These are phyloP conservation scores for Pseudochromis fuscus DNA, from an alignment of 2,797 vertebrate species.

Conservation along the genomic window DNA sequence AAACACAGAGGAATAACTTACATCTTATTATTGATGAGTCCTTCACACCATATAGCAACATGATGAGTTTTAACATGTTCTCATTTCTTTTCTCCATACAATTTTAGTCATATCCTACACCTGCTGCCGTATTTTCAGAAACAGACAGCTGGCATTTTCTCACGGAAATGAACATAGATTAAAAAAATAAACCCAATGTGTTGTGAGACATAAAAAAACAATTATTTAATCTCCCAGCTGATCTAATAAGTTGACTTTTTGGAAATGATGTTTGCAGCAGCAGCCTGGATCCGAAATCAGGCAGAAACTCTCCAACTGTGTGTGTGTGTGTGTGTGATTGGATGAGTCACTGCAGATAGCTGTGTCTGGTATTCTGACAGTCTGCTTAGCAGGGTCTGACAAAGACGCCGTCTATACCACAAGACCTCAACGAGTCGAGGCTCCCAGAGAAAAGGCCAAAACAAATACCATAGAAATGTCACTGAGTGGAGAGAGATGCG, in stretches of 20 bases:
- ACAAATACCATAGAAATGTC: constrained; percentile 67
- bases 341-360: constrained; percentile 13
- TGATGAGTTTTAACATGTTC: too few relatives aligned
- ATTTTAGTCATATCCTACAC: too few relatives aligned
- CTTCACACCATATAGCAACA: constrained; percentile 7
- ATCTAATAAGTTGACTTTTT: neutral
- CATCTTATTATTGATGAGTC: constrained; percentile 5
- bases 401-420: constrained; percentile 31
- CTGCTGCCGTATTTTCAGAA: too few relatives aligned
- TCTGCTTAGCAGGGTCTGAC: constrained; percentile 31
- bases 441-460: constrained; percentile 49
- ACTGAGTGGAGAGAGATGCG: constrained; percentile 16
- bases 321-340: neutral
- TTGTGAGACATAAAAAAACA: neutral
- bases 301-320: neutral
- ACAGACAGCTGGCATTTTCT: too few relatives aligned
- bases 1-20: neutral
- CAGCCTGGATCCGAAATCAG: neutral
- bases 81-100: too few relatives aligned
- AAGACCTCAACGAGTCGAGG: constrained; percentile 19
- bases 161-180: too few relatives aligned
- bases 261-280: neutral
- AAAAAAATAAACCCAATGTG: too few relatives aligned
- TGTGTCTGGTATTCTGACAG: constrained; percentile 36
- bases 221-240: neutral